phyloP scores from a whole-genome alignment of 37 sponge, comb jelly and placozoan genomes.

The Oscarella lobularis region DNA sequence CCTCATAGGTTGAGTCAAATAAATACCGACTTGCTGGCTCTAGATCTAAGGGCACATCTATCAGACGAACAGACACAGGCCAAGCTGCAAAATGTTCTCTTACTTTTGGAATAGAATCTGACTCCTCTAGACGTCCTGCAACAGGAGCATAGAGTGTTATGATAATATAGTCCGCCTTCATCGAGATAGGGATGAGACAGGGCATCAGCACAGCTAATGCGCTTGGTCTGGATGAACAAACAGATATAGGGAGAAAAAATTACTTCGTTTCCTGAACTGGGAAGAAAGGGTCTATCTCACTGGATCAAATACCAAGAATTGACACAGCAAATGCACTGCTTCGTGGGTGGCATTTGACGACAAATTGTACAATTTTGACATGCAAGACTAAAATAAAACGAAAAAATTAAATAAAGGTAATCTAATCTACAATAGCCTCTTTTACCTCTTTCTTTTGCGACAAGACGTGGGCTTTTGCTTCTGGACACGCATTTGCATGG shows the following conservation, averaged over 20 bases:
- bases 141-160: constrained; percentile 57
- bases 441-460: too few relatives aligned
- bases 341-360: constrained; percentile 44
- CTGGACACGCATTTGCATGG: too few relatives aligned
- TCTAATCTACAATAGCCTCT: too few relatives aligned
- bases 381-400: constrained; percentile 19
- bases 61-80: too few relatives aligned
- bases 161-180: constrained; percentile 61
- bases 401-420: too few relatives aligned
- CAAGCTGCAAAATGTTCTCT: too few relatives aligned
- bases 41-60: too few relatives aligned
- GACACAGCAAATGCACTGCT: constrained; percentile 65
- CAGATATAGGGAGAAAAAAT: too few relatives aligned
- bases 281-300: constrained; percentile 15
- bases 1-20: constrained; percentile 56
- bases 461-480: too few relatives aligned
- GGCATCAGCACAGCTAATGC: constrained; percentile 49
- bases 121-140: constrained; percentile 8
- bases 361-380: constrained; percentile 41
- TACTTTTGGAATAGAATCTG: not conserved
- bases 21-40: constrained; percentile 31
- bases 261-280: too few relatives aligned
- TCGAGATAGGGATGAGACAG: constrained; percentile 71
- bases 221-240: constrained; percentile 34
- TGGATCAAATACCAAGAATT: constrained; percentile 72